A percentile compares a stretch with the other conserved stretches of the same genome.
These are phyloP conservation scores for Pyrrhia umbra DNA, from an alignment of 2,888 invertebrate species.

Conservation along the genomic window DNA sequence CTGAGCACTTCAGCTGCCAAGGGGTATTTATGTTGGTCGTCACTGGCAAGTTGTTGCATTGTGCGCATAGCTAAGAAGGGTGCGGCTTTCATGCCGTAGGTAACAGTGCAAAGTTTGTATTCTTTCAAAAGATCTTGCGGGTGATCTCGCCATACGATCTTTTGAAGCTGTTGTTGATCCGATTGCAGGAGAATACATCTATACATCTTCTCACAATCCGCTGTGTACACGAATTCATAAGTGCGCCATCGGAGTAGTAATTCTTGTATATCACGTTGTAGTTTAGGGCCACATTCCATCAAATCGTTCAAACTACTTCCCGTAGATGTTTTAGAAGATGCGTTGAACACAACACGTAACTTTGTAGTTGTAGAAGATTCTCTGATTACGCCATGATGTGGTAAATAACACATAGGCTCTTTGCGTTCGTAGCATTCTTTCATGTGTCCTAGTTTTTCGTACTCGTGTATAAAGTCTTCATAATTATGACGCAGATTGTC, in stretches of 20 bases:
- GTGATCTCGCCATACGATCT: slow-evolving; percentile 16
- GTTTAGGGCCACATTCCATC: slow-evolving; percentile 22
- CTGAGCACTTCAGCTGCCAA: slow-evolving; percentile 13
- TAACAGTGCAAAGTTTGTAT: slow-evolving; percentile 13
- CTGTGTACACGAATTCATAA: slow-evolving; percentile 17
- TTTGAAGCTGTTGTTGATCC: slow-evolving; percentile 22
- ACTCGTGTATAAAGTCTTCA: slow-evolving; percentile 22
- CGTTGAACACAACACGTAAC: slow-evolving; percentile 32
- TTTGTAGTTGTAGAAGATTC: slow-evolving; percentile 22
- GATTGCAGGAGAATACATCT: slow-evolving; percentile 3
- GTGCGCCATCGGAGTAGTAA: slow-evolving; percentile 5
- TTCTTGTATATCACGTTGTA: slow-evolving; percentile 20
- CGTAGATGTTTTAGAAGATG: slow-evolving; percentile 9
- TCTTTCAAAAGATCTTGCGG: slow-evolving; percentile 9
- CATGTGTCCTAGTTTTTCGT: slow-evolving; percentile 20
- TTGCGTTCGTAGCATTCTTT: neutral
- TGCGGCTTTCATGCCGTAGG: slow-evolving; percentile 18
- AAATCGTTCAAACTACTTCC: slow-evolving; percentile 26
- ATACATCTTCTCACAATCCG: slow-evolving; percentile 22
- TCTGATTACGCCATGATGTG: slow-evolving; percentile 32
- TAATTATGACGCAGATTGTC: slow-evolving; percentile 5
- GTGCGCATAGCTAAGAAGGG: slow-evolving; percentile 23
- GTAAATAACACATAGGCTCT: slow-evolving; percentile 14
- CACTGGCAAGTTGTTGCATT: slow-evolving; percentile 16
- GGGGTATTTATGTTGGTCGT: slow-evolving; percentile 23